A percentile compares a stretch with the other conserved stretches of the same genome.
These are phyloP conservation scores for Sceloporus tristichus DNA, from an alignment of 2,113 vertebrate genomes.

Conservation along the genomic window DNA sequence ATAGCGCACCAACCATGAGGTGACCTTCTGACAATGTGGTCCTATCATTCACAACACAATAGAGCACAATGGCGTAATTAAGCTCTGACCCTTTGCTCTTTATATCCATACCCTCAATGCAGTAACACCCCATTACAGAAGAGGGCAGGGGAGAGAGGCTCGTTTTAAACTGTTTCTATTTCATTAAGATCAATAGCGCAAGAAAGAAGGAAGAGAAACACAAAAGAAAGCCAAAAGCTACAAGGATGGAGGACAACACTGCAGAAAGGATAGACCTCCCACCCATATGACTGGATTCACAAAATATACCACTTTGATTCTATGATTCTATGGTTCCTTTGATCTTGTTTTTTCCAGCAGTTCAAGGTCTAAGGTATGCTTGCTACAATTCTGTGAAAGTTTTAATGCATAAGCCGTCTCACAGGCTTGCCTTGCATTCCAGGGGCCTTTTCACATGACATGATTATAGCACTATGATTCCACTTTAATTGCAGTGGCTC, in stretches of 20 bases:
- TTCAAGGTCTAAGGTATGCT: neutral
- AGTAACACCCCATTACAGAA: constrained; percentile 43
- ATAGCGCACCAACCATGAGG: constrained; percentile 52
- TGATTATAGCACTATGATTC: no score
- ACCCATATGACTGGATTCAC: neutral
- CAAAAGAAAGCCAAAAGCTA: constrained; percentile 41
- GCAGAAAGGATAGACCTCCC: constrained; percentile 19
- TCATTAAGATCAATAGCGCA: constrained; percentile 45
- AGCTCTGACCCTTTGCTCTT: constrained; percentile 76
- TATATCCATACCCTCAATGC: constrained; percentile 73
- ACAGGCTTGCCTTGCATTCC: neutral
- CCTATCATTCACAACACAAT: constrained; percentile 66
- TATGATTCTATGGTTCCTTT: rapidly evolving
- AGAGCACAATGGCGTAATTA: constrained; percentile 75
- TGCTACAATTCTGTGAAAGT: neutral
- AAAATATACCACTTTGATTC: neutral
- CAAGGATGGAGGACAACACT: constrained; percentile 13
- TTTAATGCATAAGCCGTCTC: neutral
- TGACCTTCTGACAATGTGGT: constrained; percentile 68
- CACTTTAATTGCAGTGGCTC: no score
- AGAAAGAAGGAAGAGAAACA: constrained; percentile 21
- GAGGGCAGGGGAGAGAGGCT: constrained; percentile 16
- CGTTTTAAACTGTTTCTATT: constrained; percentile 48
- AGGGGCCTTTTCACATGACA: no score
- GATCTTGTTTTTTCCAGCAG: neutral